phyloP scores from a whole-genome alignment of 2,113 vertebrate species.

The Hemichromis elongatus region DNA sequence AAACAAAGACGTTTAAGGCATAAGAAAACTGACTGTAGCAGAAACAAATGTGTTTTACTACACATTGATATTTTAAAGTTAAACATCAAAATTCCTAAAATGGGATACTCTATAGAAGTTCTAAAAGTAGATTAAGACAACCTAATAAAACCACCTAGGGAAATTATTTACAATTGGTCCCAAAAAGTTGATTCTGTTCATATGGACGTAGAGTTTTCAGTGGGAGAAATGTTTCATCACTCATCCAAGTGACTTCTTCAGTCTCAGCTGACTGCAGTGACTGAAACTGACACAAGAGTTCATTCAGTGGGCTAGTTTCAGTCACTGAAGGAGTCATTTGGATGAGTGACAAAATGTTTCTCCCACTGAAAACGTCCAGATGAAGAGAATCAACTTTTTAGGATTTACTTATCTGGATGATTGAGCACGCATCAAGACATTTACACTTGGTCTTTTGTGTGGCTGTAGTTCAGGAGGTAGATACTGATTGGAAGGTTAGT shows the following conservation, averaged over 20 bases:
- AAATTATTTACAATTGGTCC: not conserved
- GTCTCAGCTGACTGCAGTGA: not conserved
- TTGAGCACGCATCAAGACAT: not conserved
- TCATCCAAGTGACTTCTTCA: not conserved
- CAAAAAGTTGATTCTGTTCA: too few species aligned
- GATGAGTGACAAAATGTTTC: not conserved
- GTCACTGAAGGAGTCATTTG: not conserved
- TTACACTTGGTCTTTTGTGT: not conserved
- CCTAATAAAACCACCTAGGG: not conserved
- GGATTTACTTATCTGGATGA: not conserved
- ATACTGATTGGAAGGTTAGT: not conserved
- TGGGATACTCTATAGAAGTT: not conserved
- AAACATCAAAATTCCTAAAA: not conserved
- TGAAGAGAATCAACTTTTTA: not conserved
- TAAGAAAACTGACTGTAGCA: not conserved
- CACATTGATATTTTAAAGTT: not conserved
- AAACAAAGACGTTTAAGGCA: not conserved
- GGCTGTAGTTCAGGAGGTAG: not conserved
- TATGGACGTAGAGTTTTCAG: not conserved
- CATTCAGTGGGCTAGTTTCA: not conserved
- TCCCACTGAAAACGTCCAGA: not conserved
- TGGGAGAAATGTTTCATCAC: not conserved
- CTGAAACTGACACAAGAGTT: not conserved
- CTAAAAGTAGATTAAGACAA: not conserved
- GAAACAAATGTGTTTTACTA: not conserved